Conservation (phyloP, 1,140 invertebrate genomes). For the Aethina tumida region DNA sequence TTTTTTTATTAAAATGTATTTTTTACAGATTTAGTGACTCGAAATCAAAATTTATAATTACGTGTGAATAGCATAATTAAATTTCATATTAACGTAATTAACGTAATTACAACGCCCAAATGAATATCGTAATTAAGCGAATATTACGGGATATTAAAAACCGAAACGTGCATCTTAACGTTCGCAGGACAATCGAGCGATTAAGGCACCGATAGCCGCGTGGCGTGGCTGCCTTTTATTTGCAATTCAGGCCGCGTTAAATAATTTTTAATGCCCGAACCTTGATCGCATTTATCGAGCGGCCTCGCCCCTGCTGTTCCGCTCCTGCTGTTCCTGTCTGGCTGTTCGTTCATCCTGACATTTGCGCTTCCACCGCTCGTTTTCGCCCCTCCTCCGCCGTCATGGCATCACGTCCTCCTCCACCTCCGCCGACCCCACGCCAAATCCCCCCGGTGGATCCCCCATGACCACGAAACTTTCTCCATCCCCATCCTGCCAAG, state of each 20-base stretch:
- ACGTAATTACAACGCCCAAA: not conserved
- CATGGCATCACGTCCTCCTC: conserved; percentile 14
- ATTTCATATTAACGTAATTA: not conserved
- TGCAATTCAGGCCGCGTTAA: conserved; percentile 8
- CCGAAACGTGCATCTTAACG: no score
- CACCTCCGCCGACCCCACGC: conserved; percentile 29
- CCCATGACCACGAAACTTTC: conserved; percentile 7
- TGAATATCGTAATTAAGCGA: not conserved
- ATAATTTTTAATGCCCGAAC: conserved; percentile 13
- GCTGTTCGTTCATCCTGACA: conserved; percentile 11
- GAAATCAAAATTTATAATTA: no score
- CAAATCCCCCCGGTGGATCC: conserved; percentile 38
- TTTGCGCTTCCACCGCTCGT: no score
- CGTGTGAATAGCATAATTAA: no score
- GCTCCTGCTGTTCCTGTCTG: conserved; percentile 10
- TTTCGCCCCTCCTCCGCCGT: conserved; percentile 22
- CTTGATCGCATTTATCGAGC: conserved; percentile 16
- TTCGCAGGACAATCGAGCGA: not conserved
- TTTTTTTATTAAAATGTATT: no score
- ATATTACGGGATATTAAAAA: no score
- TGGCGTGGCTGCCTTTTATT: not conserved
- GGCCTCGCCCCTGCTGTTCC: conserved; percentile 15
- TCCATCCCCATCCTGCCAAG: conserved; percentile 5
- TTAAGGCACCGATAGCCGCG: no score
- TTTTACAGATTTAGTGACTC: no score